These are phyloP conservation scores for Oedothorax gibbosus DNA, from an alignment of 1,140 invertebrate genomes.

Conservation along the genomic window DNA sequence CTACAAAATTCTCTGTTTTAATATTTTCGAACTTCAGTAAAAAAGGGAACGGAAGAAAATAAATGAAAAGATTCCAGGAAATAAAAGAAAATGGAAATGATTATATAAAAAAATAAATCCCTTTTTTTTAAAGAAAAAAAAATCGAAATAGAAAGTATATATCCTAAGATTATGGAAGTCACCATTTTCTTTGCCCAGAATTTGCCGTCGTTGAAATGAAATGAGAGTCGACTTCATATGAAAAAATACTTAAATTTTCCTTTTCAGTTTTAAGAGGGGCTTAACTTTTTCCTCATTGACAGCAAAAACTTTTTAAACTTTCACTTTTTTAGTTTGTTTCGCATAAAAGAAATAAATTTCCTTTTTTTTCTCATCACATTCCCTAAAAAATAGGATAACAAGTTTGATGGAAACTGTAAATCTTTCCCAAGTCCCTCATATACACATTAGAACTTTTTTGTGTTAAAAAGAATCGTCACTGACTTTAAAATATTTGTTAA, in stretches of 20 bases:
- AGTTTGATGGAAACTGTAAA: neutral
- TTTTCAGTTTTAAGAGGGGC: constrained; percentile 22
- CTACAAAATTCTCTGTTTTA: neutral
- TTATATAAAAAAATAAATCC: constrained; percentile 3
- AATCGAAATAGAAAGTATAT: neutral
- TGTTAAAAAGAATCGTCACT: too few relatives aligned
- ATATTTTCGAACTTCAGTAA: constrained; percentile 8
- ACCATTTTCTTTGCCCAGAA: neutral
- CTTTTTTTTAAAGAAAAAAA: neutral
- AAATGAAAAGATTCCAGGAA: neutral
- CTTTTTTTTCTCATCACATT: too few relatives aligned
- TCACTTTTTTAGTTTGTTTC: neutral
- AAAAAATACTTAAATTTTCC: constrained; percentile 15
- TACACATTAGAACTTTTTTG: too few relatives aligned
- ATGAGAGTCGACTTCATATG: neutral
- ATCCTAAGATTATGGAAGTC: constrained; percentile 9
- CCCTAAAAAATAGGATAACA: neutral
- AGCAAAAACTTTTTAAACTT: neutral
- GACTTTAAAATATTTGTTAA: too few relatives aligned
- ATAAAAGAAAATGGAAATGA: constrained; percentile 10
- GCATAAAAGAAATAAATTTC: too few relatives aligned
- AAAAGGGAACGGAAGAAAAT: neutral
- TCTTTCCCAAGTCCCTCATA: too few relatives aligned
- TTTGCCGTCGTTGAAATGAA: constrained; percentile 6
- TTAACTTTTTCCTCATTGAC: constrained; percentile 23